Base-by-base conservation (phyloP, 2,888 invertebrate species). In the Eustalomyia histrio region DNA sequence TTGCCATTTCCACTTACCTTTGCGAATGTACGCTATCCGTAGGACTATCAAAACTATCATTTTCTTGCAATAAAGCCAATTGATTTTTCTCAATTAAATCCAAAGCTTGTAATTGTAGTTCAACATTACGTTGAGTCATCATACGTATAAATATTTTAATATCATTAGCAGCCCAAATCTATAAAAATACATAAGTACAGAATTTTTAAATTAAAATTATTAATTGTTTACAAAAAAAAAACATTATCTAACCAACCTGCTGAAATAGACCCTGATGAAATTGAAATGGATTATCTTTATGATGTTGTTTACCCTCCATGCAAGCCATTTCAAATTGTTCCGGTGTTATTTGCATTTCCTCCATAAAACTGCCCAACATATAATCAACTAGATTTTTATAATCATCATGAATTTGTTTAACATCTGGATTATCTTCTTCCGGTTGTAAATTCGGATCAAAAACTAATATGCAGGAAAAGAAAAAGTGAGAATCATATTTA, bases 41-140 rank as follows among this genome's bases (percentile, higher is more conserved):
- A 2, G 83, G 84, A 43, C 82, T 84, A 6, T 86, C 86, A 14
- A 72, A 65, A 67, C 75, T 71, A 53, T 82, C 83, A 12, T 90
- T 86, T 33, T 92, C 92, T 0, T 92, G 90, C 18, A 93, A 87
- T 17, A 92, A 1, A 93, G 95, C 86, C 93, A 93, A 63, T 93
- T 94, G 95, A 84, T 95, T 94, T 86, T 94, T 93, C 88, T 96
- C 96, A 69, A 97, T 95, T 85, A 97, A 91, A 90, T 96, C 96
- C 84, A 97, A 90, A 0, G 97, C 96, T 92, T 98, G 95, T 80
- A 98, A 91, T 88, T 98, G 98, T 43, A 98, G 92, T 87, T 97
- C 97, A 24, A 97, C 94, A 90, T 98, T 98, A 86, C 96, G 95
- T 88, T 97, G 96, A 8, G 95, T 95, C 98, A 98, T 98, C 94